Percentiles rank a stretch among this genome's conserved stretches.
phyloP scores from a whole-genome alignment of 1,140 invertebrate genomes.

The Platorchestia sp. region DNA sequence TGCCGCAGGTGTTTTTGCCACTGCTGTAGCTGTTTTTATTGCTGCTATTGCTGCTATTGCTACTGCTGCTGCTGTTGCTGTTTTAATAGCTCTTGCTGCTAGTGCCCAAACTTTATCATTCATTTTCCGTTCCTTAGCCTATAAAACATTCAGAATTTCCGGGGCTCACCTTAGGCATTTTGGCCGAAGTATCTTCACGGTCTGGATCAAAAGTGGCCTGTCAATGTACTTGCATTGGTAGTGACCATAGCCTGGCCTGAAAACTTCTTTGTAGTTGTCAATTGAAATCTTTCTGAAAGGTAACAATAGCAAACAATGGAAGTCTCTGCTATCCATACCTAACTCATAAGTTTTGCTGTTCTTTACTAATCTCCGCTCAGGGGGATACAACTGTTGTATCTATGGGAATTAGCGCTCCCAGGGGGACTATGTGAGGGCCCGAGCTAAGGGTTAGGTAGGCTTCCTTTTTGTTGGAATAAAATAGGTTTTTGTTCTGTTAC shows the following conservation, averaged over 20 bases:
- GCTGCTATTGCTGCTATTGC: not conserved
- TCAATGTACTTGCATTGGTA: not conserved
- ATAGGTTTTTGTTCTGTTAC: too few relatives aligned
- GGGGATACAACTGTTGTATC: too few relatives aligned
- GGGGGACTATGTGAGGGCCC: too few relatives aligned
- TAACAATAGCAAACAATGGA: not conserved
- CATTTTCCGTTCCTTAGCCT: too few relatives aligned
- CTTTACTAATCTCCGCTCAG: too few relatives aligned
- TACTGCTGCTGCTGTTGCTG: not conserved
- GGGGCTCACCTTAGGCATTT: not conserved
- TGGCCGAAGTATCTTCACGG: too few relatives aligned
- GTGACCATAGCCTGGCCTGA: not conserved
- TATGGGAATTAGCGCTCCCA: too few relatives aligned
- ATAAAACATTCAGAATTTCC: too few relatives aligned
- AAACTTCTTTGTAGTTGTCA: not conserved
- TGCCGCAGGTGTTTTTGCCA: not conserved
- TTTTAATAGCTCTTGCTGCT: not conserved
- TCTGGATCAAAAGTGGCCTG: too few relatives aligned
- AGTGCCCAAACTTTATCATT: too few relatives aligned
- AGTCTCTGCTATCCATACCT: not conserved
- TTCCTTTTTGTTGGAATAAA: too few relatives aligned
- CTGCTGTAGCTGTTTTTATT: not conserved
- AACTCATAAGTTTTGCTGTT: not conserved
- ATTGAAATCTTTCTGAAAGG: not conserved
- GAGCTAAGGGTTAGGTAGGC: too few relatives aligned